Evolutionary conservation across 2,113 vertebrate species (phyloP), one percentile per base, ranked within the genome.

Genomic region (Oryzias woworae): DNA sequence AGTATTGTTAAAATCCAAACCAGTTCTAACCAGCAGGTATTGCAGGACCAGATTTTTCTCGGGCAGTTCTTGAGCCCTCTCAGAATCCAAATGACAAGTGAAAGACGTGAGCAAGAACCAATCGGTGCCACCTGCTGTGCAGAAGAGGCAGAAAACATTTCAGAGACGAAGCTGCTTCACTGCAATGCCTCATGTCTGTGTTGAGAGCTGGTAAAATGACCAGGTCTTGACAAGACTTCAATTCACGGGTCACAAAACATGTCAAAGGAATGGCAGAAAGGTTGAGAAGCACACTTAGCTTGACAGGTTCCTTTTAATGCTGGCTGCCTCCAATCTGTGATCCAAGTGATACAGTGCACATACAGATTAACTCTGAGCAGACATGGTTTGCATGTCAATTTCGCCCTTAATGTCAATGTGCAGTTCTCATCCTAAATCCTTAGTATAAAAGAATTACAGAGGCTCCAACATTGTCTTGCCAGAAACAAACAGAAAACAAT

Each of bases 191-290:
- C 81, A 72, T 48, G 66, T 78, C 86, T 80, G 78, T 80, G 78
- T 60, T 75, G 71, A 81, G 75, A 83, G 83, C 79, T 78, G 78
- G 76, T 88, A 82, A 87, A 89, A 87, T 87, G 86, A 88, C 85
- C 84, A 83, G 80, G 77, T 85, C 82, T 69, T 92, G 92, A 92
- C 90, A 90, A 90, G 86, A 86, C 86, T 89, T 91, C 85, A 89
- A 83, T 83, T 87, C 82, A 89, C 58, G 88, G 91, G 90, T 92
- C 91, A 92, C 71, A 70, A 86, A 87, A 91, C 80, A 86, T 83
- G 89, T 91, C 90, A 91, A 76, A 71, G 62, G 65, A 77, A 83
- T 85, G 88, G 87, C 84, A 89, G 87, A 68, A 53, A 81, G 82
- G 80, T 80, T 81, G 78, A 85, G 83, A 65, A 66, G 85, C 77